These are phyloP conservation scores for Grallaria varia DNA, from an alignment of 2,113 vertebrate genomes.

Conservation along the genomic window DNA sequence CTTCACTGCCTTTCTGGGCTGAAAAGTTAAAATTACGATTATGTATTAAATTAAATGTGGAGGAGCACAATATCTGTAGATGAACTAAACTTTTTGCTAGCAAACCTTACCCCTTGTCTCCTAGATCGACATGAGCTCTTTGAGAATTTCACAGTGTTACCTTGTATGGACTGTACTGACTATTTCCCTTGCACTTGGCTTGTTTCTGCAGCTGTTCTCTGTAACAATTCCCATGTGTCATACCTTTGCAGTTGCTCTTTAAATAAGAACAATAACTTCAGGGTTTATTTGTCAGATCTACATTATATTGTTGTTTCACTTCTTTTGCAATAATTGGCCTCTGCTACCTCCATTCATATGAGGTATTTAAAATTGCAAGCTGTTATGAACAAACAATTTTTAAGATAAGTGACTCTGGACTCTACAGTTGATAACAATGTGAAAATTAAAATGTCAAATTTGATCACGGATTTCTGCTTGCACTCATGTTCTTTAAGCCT, in stretches of 20 bases:
- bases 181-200: background rate
- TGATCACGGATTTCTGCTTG: background rate
- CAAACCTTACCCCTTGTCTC: background rate
- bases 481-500: background rate
- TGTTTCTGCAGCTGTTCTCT: background rate
- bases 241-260: background rate
- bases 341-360: background rate
- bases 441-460: background rate
- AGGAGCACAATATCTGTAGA: background rate
- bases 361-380: background rate
- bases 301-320: background rate
- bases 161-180: background rate
- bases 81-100: background rate
- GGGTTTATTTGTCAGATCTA: background rate
- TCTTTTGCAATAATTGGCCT: background rate
- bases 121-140: background rate
- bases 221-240: background rate
- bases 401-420: background rate
- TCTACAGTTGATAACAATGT: background rate
- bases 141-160: background rate
- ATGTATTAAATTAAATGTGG: background rate
- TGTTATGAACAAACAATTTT: background rate
- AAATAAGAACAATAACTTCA: background rate
- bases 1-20: background rate
- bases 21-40: background rate